Evolutionary conservation across 2,797 vertebrate species (phyloP).

Genomic region (Lepilemur ruficaudatus): DNA sequence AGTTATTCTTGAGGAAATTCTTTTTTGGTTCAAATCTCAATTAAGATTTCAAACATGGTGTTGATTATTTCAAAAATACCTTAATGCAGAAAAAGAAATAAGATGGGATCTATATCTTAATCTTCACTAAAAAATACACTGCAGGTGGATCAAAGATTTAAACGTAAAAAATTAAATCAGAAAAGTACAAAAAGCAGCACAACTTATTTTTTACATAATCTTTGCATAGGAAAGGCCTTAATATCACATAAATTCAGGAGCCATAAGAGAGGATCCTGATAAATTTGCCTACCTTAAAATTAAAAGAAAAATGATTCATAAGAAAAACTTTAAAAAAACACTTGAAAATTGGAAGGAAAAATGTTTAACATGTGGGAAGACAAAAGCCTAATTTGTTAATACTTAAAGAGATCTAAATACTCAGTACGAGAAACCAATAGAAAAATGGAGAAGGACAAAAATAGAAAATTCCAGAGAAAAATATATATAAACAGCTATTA

Average conservation of each 20-base stretch:
- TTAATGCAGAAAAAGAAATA: slow-evolving; percentile 12
- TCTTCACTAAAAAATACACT: background rate
- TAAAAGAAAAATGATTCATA: background rate
- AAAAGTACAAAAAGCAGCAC: background rate
- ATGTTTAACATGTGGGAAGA: background rate
- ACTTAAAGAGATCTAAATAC: background rate
- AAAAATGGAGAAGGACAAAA: background rate
- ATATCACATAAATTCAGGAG: background rate
- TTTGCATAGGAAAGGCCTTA: background rate
- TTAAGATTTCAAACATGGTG: slow-evolving; percentile 68
- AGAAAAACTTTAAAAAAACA: background rate
- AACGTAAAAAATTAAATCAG: background rate
- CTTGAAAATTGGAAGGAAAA: slow-evolving; percentile 4
- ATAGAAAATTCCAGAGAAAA: background rate
- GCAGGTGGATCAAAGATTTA: background rate
- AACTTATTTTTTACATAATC: background rate
- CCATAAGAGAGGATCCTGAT: background rate
- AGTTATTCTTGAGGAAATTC: slow-evolving; percentile 71
- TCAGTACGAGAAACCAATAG: background rate
- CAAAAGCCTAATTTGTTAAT: background rate
- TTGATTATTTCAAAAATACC: slow-evolving; percentile 48
- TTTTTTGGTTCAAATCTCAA: slow-evolving; percentile 69
- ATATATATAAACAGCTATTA: background rate
- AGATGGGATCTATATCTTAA: background rate
- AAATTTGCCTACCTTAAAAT: background rate